Base-by-base conservation (phyloP, 2,888 invertebrate species). In the Sacculina carcini region DNA sequence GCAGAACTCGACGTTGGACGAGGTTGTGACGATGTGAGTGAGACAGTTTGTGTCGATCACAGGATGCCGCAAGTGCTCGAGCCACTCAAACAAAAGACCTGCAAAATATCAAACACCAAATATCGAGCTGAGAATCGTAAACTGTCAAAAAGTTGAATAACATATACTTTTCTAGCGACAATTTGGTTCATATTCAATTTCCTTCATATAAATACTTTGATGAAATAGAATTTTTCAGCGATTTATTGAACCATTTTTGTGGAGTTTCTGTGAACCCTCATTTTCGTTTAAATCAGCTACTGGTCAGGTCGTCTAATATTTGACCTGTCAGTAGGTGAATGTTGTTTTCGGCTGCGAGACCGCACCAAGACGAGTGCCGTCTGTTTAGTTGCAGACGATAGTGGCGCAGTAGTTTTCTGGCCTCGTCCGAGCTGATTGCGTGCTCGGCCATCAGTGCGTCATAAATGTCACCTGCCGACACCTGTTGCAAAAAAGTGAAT, bases 31-130 rank as follows among this genome's bases (percentile, higher is more conserved):
- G 49, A 83, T 73, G 50, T 70, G 67, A 51, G 76, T 74, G 40
- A 82, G 67, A 61, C 78, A 75, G 50, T 78, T 76, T 24, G 73
- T 66, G 56, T 73, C 72, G 19, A 83, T 62, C 29, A 80, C 66
- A 0, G 79, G 77, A 51, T 70, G 69, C 67, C 77, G 77, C 44
- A 84, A 65, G 21, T 74, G 74, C 61, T 82, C 81, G 50, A 84
- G 62, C 83, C 83, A 84, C 57, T 79, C 76, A 64, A 75, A 78
- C 34, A 83, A 65, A 5, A 84, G 63, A 1, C 72, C 72, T 40
- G 59, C 57, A 26, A 39, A 32, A 28, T 31, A 28, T 19, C 5
- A 36, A n/a, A 19, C 1, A n/a, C n/a, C 5, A 44, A 19, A 12
- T n/a, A n/a, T n/a, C n/a, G n/a, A n/a, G n/a, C n/a, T n/a, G n/a